These are phyloP conservation scores for Phenganax marumi DNA, from an alignment of 92 coral and sea anemone species.

Conservation along the genomic window DNA sequence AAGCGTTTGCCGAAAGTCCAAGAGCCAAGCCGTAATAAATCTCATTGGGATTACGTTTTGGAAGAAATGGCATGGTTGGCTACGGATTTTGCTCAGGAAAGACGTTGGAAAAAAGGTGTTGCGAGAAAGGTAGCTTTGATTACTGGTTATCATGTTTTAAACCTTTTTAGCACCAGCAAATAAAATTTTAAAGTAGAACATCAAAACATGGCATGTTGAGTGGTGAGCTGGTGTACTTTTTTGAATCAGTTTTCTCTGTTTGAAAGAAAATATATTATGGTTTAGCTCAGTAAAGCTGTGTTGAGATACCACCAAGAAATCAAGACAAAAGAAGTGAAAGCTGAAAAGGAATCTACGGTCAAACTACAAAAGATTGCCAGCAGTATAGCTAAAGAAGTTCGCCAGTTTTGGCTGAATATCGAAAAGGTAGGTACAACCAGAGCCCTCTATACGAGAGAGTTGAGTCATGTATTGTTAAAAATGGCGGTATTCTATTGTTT, in stretches of 20 bases:
- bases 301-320: slow-evolving; percentile 97
- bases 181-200: too few relatives aligned
- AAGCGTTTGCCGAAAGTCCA: slow-evolving; percentile 89
- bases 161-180: background rate
- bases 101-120: slow-evolving; percentile 97
- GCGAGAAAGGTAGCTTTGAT: slow-evolving; percentile 78
- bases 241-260: background rate
- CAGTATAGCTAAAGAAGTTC: slow-evolving; percentile 90
- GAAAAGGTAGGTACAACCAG: slow-evolving; percentile 97
- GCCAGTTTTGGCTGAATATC: slow-evolving; percentile 89
- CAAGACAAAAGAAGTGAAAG: slow-evolving; percentile 90
- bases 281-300: slow-evolving; percentile 82
- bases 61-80: slow-evolving; percentile 99
- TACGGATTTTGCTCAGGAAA: slow-evolving; percentile 95
- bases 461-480: too few relatives aligned
- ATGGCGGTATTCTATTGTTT: too few relatives aligned
- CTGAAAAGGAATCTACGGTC: slow-evolving; percentile 91
- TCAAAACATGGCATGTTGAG: background rate
- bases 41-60: slow-evolving; percentile 95
- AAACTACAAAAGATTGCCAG: slow-evolving; percentile 84
- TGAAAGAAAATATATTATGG: too few relatives aligned
- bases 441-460: too few relatives aligned
- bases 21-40: slow-evolving; percentile 85
- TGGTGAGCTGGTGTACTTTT: background rate
- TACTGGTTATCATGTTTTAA: background rate